Conservation (phyloP, 2,888 invertebrate genomes). For the Xestia rhomboidea region DNA sequence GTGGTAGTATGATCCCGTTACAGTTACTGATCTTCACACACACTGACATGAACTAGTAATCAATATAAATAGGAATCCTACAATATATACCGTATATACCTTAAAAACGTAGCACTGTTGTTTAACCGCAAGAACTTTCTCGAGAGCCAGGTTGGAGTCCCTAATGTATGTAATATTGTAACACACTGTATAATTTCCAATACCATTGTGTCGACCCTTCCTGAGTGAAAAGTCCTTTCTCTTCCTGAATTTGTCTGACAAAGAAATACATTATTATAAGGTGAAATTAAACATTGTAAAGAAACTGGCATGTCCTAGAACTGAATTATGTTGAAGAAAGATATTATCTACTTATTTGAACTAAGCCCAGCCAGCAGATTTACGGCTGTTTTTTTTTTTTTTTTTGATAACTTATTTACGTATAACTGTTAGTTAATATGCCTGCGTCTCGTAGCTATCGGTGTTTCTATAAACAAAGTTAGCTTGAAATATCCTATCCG, state of each 20-base stretch:
- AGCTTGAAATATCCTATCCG: too few species aligned
- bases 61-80: background rate
- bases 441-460: too few species aligned
- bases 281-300: background rate
- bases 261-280: background rate
- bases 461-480: too few species aligned
- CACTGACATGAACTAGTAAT: too few species aligned
- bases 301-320: background rate
- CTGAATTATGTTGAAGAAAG: background rate
- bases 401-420: too few species aligned
- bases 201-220: conserved; percentile 39
- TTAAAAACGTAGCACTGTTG: conserved; percentile 22
- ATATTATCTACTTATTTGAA: background rate
- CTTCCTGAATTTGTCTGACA: conserved; percentile 20
- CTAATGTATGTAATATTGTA: conserved; percentile 68
- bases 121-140: conserved; percentile 60
- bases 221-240: conserved; percentile 39
- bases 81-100: background rate
- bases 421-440: too few species aligned
- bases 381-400: too few species aligned
- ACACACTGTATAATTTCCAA: conserved; percentile 46
- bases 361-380: too few species aligned
- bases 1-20: too few species aligned
- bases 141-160: conserved; percentile 11
- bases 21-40: too few species aligned